Percentiles rank a stretch among this genome's conserved stretches.
Conservation (phyloP, 2,113 vertebrate species). For the Grallaria varia region DNA sequence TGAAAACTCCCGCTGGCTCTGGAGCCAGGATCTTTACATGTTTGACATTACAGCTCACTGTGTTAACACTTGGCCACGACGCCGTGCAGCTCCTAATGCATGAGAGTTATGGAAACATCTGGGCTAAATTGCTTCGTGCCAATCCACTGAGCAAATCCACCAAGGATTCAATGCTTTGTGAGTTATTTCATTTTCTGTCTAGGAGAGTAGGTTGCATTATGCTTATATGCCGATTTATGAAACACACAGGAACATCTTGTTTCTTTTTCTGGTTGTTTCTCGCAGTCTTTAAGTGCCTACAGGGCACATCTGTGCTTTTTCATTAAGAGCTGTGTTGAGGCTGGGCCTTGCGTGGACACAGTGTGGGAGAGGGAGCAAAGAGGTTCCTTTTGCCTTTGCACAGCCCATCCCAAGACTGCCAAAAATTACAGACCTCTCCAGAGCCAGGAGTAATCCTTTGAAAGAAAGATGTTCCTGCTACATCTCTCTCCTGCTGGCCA, state of each 20-base stretch:
- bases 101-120: slow-evolving; percentile 62
- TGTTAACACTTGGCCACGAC: slow-evolving; percentile 47
- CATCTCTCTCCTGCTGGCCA: not conserved
- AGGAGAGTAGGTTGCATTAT: slow-evolving; percentile 11
- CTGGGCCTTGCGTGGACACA: not conserved
- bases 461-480: slow-evolving; percentile 24
- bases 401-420: not conserved
- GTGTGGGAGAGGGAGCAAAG: slow-evolving; percentile 8
- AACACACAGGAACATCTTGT: slow-evolving; percentile 23
- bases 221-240: slow-evolving; percentile 18
- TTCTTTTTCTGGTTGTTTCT: not conserved
- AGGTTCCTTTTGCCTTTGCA: not conserved
- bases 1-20: slow-evolving; percentile 23
- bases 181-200: slow-evolving; percentile 26
- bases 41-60: slow-evolving; percentile 47
- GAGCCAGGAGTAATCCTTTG: not conserved
- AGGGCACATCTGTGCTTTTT: slow-evolving; percentile 28
- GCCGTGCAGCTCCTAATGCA: slow-evolving; percentile 29
- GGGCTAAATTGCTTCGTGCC: slow-evolving; percentile 60
- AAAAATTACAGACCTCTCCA: slow-evolving; percentile 7
- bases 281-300: slow-evolving; percentile 11
- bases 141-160: slow-evolving; percentile 62
- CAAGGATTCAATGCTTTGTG: slow-evolving; percentile 22
- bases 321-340: not conserved
- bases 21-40: slow-evolving; percentile 36